These are phyloP conservation scores for Drosophila parabipectinata DNA, from an alignment of 1,140 invertebrate genomes.

Conservation along the genomic window DNA sequence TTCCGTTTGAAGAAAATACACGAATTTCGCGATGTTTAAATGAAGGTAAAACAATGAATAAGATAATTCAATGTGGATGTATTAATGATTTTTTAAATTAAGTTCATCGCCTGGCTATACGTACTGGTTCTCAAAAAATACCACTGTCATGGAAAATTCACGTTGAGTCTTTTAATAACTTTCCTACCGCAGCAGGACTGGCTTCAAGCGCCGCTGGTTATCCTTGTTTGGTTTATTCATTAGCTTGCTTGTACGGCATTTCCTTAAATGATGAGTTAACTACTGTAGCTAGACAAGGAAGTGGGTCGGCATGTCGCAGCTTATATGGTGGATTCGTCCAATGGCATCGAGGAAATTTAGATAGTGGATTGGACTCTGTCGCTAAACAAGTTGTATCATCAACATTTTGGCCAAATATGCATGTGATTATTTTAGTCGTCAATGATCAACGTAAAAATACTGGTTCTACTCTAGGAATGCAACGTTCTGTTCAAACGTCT, in stretches of 20 bases:
- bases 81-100: background rate
- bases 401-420: no score
- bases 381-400: conserved; percentile 90
- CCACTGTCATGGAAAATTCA: conserved; percentile 90
- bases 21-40: conserved; percentile 91
- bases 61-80: background rate
- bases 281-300: conserved; percentile 93
- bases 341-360: conserved; percentile 91
- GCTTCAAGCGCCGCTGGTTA: conserved; percentile 99
- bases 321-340: conserved; percentile 95
- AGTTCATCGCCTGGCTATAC: conserved; percentile 84
- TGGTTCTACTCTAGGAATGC: conserved; percentile 97
- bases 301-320: conserved; percentile 98
- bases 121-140: conserved; percentile 80
- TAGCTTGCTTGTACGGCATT: conserved; percentile 91
- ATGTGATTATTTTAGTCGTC: no score
- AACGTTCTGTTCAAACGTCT: conserved; percentile 91
- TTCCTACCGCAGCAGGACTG: conserved; percentile 98
- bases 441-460: conserved; percentile 94
- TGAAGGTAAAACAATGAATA: conserved; percentile 86
- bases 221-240: conserved; percentile 92
- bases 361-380: conserved; percentile 92
- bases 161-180: conserved; percentile 98
- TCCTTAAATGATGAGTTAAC: conserved; percentile 91
- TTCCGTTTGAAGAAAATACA: conserved; percentile 88